Evolutionary conservation across 2,888 invertebrate species (phyloP), one percentile per base, ranked within the genome.

Genomic region (Agrochola litura): DNA sequence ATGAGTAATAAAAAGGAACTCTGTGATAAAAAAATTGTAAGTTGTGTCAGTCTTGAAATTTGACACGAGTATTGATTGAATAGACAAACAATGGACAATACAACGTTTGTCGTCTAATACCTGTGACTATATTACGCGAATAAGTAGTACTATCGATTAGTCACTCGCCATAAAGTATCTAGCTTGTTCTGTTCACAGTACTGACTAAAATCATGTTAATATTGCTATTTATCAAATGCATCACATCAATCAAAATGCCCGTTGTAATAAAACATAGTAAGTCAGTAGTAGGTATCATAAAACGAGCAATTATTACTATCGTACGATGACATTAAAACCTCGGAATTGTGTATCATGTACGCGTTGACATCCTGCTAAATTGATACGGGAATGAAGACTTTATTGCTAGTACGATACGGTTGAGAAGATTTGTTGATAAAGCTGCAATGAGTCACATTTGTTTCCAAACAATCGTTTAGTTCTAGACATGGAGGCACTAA

Each of bases 301-400:
- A 88, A 83, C 76, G 56, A 79, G 73, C 81, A 82, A 84, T 88
- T 79, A 89, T 84, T 89, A 76, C 65, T 89, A 91, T 91, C 91
- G 90, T 88, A 75, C 90, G 85, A 88, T 91, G 91, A 91, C 90
- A 90, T 89, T 89, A 85, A 81, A 83, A 86, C 71, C 78, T 83
- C 85, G 85, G 81, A 83, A 86, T 76, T 73, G 72, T 77, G 70
- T 83, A 84, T 85, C 75, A 67, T 73, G 76, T 72, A 63, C 65
- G 63, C 30, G 37, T 58, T 56, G 81, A 82, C 88, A 88, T 88
- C 88, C 88, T 88, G 89, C 77, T 68, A 46, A 65, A 80, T 46
- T 73, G 68, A 74, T 76, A 77, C 14, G 22, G 58, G 22, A 84
- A 72, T 73, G 41, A 73, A 68, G 63, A 71, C 76, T 49, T 58